These are phyloP conservation scores for Rhyacophila brunnea DNA, from an alignment of 1,140 invertebrate genomes.

Conservation along the genomic window DNA sequence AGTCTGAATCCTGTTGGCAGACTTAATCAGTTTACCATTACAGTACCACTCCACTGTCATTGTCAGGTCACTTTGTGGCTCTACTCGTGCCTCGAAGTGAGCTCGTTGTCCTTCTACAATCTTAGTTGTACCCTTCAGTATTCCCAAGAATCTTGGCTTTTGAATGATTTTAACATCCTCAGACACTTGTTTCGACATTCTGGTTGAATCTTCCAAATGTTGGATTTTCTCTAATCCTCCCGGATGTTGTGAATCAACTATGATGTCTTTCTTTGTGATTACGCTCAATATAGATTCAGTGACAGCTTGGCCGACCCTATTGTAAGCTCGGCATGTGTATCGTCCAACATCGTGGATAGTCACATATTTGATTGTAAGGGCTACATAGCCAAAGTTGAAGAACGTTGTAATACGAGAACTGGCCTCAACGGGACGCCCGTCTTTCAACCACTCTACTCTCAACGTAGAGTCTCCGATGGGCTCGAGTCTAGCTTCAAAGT, in stretches of 20 bases:
- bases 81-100: constrained; percentile 93
- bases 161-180: constrained; percentile 76
- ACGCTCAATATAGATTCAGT: constrained; percentile 88
- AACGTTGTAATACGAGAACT: constrained; percentile 92
- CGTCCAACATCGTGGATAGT: constrained; percentile 87
- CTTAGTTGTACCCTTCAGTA: constrained; percentile 86
- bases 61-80: constrained; percentile 87
- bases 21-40: constrained; percentile 80
- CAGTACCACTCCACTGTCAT: constrained; percentile 91
- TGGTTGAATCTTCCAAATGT: constrained; percentile 79
- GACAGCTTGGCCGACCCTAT: constrained; percentile 82
- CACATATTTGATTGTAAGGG: constrained; percentile 92
- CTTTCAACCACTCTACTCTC: constrained; percentile 93
- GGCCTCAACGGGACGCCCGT: constrained; percentile 86
- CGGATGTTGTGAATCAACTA: constrained; percentile 83
- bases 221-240: constrained; percentile 87
- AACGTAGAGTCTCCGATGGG: constrained; percentile 90
- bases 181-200: constrained; percentile 62
- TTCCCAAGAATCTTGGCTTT: constrained; percentile 81
- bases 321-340: constrained; percentile 88
- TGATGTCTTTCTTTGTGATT: constrained; percentile 80
- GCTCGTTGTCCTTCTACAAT: constrained; percentile 94
- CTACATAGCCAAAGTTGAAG: constrained; percentile 96
- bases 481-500: constrained; percentile 93
- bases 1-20: constrained; percentile 84